These are phyloP conservation scores for Pseudomyrmex sp. DNA, from an alignment of 1,140 invertebrate genomes.

Conservation along the genomic window DNA sequence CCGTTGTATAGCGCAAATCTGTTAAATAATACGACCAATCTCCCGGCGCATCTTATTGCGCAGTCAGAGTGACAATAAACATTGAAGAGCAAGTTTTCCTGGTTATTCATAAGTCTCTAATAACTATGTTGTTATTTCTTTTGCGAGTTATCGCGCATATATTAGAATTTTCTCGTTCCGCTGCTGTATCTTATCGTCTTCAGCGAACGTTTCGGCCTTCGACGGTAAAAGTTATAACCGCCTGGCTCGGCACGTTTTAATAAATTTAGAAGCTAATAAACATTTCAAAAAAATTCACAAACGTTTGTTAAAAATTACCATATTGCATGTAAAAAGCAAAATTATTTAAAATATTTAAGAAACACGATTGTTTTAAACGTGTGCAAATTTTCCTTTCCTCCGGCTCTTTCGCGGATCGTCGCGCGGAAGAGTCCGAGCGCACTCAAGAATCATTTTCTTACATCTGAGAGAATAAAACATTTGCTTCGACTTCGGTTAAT, in stretches of 20 bases:
- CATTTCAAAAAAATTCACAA: slow-evolving; percentile 13
- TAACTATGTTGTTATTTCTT: slow-evolving; percentile 9
- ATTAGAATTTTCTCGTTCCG: slow-evolving; percentile 7
- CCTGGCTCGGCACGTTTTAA: background rate
- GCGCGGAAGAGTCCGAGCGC: too few relatives aligned
- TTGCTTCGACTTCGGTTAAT: background rate
- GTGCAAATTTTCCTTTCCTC: too few relatives aligned
- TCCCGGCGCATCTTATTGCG: background rate
- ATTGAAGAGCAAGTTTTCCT: slow-evolving; percentile 3
- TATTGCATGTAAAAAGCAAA: background rate
- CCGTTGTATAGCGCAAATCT: background rate
- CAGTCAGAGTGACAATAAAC: slow-evolving; percentile 11
- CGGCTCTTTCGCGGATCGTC: too few relatives aligned
- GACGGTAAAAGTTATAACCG: slow-evolving; percentile 3
- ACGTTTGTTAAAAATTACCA: background rate
- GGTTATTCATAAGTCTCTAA: slow-evolving; percentile 6
- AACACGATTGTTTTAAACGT: background rate
- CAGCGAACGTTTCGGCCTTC: background rate
- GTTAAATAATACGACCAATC: background rate
- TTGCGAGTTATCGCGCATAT: background rate
- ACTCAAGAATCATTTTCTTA: slow-evolving; percentile 7
- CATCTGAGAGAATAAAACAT: background rate
- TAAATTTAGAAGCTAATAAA: background rate
- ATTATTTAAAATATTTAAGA: background rate
- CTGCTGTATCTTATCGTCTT: slow-evolving; percentile 21